These are phyloP conservation scores for Eupithecia exiguata DNA, from an alignment of 2,888 invertebrate genomes.

Conservation along the genomic window DNA sequence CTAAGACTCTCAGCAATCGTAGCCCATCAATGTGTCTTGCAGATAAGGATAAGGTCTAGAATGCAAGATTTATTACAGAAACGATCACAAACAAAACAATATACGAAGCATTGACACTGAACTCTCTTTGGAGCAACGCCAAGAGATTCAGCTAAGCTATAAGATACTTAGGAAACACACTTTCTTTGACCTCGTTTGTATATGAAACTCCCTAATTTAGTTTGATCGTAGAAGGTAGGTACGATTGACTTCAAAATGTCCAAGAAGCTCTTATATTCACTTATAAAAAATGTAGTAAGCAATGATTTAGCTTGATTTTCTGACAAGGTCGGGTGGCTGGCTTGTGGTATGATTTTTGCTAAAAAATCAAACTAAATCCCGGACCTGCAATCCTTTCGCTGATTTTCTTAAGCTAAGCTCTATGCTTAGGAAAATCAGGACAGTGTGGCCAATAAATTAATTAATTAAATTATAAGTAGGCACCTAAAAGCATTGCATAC, in stretches of 20 bases:
- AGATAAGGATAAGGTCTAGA: conserved; percentile 29
- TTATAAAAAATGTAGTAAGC: background rate
- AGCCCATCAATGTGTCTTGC: conserved; percentile 25
- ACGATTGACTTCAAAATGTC: background rate
- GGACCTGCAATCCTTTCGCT: too few species aligned
- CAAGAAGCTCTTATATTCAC: background rate
- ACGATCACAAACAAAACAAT: conserved; percentile 45
- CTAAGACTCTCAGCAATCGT: background rate
- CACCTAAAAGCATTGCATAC: too few species aligned
- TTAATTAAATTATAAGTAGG: too few species aligned
- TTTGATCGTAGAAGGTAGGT: too few species aligned
- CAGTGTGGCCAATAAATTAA: too few species aligned
- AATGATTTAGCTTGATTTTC: too few species aligned
- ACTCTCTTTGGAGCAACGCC: conserved; percentile 41
- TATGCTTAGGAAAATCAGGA: too few species aligned
- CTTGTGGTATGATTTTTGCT: too few species aligned
- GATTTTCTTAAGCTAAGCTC: too few species aligned
- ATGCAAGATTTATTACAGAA: conserved; percentile 36
- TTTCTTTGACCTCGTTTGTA: conserved; percentile 23
- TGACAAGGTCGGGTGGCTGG: too few species aligned
- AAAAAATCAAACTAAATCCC: too few species aligned
- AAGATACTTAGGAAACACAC: conserved; percentile 35
- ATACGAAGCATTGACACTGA: conserved; percentile 48
- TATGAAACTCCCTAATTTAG: background rate
- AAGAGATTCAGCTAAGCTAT: conserved; percentile 41